A percentile compares a stretch with the other conserved stretches of the same genome.
These are phyloP conservation scores for Chrysina gloriosa DNA, from an alignment of 2,888 invertebrate species.

Conservation along the genomic window DNA sequence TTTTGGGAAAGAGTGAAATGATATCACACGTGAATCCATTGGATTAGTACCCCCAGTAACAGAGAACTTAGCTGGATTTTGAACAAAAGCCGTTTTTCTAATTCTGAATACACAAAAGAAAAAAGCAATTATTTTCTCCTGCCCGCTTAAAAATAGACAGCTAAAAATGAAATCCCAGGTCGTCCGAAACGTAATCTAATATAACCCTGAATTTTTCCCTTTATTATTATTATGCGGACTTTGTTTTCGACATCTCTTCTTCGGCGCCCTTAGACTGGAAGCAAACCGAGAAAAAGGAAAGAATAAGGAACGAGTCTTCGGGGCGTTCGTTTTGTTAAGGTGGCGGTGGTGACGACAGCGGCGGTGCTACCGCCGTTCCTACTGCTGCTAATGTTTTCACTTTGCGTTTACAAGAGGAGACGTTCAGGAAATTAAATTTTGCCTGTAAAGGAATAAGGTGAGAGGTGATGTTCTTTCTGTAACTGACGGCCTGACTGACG, in stretches of 20 bases:
- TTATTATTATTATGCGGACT: constrained; percentile 56
- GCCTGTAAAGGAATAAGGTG: constrained; percentile 65
- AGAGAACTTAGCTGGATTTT: too few relatives aligned
- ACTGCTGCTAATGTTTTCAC: constrained; percentile 66
- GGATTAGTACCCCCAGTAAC: not conserved
- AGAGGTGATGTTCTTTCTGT: constrained; percentile 64
- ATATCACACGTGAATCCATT: not conserved
- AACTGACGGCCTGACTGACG: constrained; percentile 62
- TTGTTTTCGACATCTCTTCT: constrained; percentile 60
- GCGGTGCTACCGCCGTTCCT: not conserved
- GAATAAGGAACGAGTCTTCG: constrained; percentile 1
- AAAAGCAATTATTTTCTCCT: not conserved
- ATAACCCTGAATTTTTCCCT: constrained; percentile 29
- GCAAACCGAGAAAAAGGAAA: not conserved
- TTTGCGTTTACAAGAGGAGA: constrained; percentile 62
- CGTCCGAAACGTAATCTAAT: constrained; percentile 13
- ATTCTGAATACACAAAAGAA: not conserved
- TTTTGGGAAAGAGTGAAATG: not conserved
- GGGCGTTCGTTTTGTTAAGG: constrained; percentile 23
- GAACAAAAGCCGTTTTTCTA: not conserved
- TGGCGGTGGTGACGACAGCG: not conserved
- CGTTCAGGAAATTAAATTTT: constrained; percentile 67
- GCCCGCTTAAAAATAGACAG: not conserved
- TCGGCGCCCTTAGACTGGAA: not conserved
- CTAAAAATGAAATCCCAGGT: not conserved